These are phyloP conservation scores for Diabrotica virgifera DNA, from an alignment of 1,140 invertebrate species.

Conservation along the genomic window DNA sequence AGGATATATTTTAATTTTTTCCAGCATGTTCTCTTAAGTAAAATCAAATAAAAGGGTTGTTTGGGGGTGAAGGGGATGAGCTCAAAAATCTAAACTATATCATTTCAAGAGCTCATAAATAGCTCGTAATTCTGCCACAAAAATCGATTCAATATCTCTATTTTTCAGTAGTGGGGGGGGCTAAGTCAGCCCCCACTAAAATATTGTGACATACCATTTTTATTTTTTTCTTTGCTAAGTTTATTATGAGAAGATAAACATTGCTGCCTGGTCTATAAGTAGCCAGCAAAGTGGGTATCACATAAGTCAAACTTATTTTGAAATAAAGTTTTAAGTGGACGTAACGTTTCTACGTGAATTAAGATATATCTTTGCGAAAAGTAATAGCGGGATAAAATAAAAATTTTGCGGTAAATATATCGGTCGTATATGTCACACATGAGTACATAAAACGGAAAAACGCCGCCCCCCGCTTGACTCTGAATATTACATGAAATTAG, in stretches of 20 bases:
- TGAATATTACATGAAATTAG: conserved; percentile 29
- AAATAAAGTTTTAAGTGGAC: conserved; percentile 10
- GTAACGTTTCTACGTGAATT: conserved; percentile 17
- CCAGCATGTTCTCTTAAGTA: no score
- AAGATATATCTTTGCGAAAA: conserved; percentile 27
- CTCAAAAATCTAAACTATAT: no score
- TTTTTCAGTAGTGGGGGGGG: no score
- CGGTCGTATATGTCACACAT: conserved; percentile 29
- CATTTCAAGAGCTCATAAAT: no score
- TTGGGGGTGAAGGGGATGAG: no score
- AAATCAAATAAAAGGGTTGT: no score
- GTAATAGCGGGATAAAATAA: conserved; percentile 24
- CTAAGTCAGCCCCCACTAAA: no score
- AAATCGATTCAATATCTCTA: no score
- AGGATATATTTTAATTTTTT: no score
- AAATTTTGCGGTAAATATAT: conserved; percentile 25
- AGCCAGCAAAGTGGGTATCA: not conserved
- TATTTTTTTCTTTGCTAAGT: not conserved
- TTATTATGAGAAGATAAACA: not conserved
- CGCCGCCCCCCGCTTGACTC: conserved; percentile 3
- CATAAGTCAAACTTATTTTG: conserved; percentile 14
- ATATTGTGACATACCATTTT: no score
- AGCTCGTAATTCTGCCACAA: no score
- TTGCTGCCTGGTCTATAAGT: not conserved
- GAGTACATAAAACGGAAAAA: conserved; percentile 24